Evolutionary conservation across 2,797 vertebrate species (phyloP).

Genomic region (Chloroceryle amazona): DNA sequence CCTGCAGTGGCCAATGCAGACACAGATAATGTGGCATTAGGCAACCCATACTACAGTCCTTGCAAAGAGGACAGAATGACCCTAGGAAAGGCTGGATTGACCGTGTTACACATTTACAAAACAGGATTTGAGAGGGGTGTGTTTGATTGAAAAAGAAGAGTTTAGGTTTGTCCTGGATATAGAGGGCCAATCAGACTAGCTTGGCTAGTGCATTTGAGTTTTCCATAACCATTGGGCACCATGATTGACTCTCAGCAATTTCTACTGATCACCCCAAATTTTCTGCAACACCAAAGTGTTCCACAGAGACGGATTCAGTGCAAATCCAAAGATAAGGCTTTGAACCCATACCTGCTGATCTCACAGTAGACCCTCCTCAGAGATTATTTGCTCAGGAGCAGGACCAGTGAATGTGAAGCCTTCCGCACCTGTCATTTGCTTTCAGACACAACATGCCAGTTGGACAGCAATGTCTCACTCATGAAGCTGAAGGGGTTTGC

Average conservation of each 20-base stretch:
- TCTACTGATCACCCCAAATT: neutral
- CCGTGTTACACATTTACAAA: neutral
- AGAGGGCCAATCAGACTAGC: neutral
- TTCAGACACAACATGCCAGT: neutral
- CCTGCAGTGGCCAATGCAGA: fast-evolving
- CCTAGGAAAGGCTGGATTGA: neutral
- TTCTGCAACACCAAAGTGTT: neutral
- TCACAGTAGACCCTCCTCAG: neutral
- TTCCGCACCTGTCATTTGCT: neutral
- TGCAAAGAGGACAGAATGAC: neutral
- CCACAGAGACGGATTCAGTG: neutral
- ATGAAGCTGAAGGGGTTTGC: neutral
- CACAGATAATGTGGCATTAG: neutral
- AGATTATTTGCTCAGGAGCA: neutral
- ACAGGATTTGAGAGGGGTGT: neutral
- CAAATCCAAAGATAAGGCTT: neutral
- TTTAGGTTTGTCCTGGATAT: neutral
- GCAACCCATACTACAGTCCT: fast-evolving
- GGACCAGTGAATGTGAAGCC: fast-evolving
- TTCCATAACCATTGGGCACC: neutral
- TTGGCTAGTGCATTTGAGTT: neutral
- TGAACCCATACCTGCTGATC: neutral
- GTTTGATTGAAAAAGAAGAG: neutral
- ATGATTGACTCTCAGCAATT: neutral
- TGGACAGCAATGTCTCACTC: neutral